Conservation (phyloP, 2,797 vertebrate species). For the Limnodromus scolopaceus region DNA sequence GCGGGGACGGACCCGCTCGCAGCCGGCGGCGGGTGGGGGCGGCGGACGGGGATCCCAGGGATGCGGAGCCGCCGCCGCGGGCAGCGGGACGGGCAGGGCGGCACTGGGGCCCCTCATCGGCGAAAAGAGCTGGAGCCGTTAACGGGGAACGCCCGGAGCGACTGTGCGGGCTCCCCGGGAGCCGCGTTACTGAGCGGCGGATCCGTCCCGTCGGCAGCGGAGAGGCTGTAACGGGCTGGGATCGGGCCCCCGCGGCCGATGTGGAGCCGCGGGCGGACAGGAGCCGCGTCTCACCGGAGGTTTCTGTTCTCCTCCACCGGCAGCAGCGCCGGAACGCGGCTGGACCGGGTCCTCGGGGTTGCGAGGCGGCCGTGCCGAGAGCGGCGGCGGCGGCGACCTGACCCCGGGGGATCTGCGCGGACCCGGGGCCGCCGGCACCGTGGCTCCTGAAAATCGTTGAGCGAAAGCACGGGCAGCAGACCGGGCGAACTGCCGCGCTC, state of each 20-base stretch:
- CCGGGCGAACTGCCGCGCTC: no score
- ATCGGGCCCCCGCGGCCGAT: not conserved
- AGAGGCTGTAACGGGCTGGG: not conserved
- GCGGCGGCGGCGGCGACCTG: no score
- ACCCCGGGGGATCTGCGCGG: no score
- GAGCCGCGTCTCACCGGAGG: not conserved
- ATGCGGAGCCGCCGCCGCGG: accelerated
- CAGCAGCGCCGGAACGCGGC: not conserved
- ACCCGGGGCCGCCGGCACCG: not conserved
- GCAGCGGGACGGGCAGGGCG: not conserved
- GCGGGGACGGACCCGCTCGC: not conserved
- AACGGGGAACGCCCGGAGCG: not conserved
- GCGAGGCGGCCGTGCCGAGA: no score
- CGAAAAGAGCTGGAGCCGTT: not conserved
- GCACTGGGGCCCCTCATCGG: no score
- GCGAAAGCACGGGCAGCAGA: not conserved
- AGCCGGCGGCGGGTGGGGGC: not conserved
- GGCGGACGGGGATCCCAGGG: no score
- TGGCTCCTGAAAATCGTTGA: no score
- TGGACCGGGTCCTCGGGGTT: not conserved
- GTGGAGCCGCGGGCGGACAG: not conserved
- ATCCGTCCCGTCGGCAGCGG: not conserved
- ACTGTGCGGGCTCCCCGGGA: not conserved
- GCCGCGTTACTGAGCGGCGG: not conserved
- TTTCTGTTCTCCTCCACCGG: not conserved